Base-by-base conservation (phyloP, 2,888 invertebrate genomes). In the Apamea sordens region DNA sequence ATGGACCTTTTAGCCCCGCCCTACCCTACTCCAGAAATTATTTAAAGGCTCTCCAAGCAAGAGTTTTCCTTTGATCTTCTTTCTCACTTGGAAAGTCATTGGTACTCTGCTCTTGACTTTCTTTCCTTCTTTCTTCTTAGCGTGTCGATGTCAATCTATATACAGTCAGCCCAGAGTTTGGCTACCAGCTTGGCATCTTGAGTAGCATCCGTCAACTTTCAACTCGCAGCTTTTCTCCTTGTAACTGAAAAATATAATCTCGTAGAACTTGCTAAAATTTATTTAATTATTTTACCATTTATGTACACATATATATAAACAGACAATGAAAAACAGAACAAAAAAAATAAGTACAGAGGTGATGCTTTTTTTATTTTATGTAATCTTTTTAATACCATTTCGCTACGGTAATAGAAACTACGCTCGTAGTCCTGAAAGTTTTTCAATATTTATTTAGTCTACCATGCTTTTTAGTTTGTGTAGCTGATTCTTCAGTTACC, bases 311-410 rank as follows among this genome's bases (percentile, higher is more conserved):
- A n/a, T n/a, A n/a, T n/a, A n/a, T n/a, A n/a, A n/a, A n/a, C n/a
- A n/a, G n/a, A n/a, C n/a, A n/a, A n/a, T n/a, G n/a, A n/a, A n/a
- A n/a, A n/a, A n/a, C n/a, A n/a, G n/a, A n/a, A n/a, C n/a, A n/a
- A n/a, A n/a, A n/a, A n/a, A n/a, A n/a, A n/a, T n/a, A n/a, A n/a
- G n/a, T n/a, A n/a, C n/a, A n/a, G n/a, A n/a, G n/a, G n/a, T n/a
- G n/a, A n/a, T n/a, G n/a, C n/a, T n/a, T n/a, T n/a, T n/a, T n/a
- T n/a, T n/a, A n/a, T n/a, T n/a, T n/a, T n/a, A 1, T n/a, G 28
- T 61, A 15, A 18, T 18, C n/a, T 59, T 41, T 41, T 71, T 56
- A 32, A 47, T 50, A 74, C 21, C 15, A 65, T 59, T 78, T 77
- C 10, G 18, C 24, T 28, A 32, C 18, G 6, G 47, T 41, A 61